Conservation (phyloP, 2,113 vertebrate species). For the Campylomormyrus tamandua region DNA sequence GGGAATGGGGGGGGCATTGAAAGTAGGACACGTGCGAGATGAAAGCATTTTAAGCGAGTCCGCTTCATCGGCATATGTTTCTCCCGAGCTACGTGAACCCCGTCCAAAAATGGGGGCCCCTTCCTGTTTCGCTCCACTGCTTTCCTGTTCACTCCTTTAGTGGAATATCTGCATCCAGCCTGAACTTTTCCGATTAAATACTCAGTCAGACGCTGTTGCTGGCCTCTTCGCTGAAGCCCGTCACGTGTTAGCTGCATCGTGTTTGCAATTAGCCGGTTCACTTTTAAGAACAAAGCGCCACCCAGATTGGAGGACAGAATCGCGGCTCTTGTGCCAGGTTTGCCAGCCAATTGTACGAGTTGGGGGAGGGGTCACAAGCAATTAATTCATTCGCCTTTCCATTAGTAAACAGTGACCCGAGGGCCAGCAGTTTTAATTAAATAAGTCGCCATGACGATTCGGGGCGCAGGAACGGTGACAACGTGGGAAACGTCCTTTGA, state of each 20-base stretch:
- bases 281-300: neutral
- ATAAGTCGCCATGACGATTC: neutral
- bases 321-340: neutral
- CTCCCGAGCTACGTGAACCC: slow-evolving; percentile 2
- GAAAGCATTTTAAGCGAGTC: slow-evolving; percentile 6
- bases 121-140: neutral
- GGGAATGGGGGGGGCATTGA: neutral
- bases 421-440: neutral
- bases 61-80: slow-evolving; percentile 18
- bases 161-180: neutral
- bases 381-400: neutral
- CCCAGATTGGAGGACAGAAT: neutral
- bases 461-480: neutral
- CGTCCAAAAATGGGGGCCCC: slow-evolving; percentile 6
- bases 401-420: neutral
- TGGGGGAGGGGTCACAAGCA: neutral
- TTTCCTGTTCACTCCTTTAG: neutral
- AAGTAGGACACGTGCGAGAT: slow-evolving; percentile 14
- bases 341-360: neutral
- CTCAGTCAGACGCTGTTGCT: neutral
- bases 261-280: neutral
- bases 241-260: neutral
- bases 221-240: neutral
- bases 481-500: no score
- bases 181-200: neutral